Conservation (phyloP, 2,113 vertebrate species). For the Vireo altiloquus region DNA sequence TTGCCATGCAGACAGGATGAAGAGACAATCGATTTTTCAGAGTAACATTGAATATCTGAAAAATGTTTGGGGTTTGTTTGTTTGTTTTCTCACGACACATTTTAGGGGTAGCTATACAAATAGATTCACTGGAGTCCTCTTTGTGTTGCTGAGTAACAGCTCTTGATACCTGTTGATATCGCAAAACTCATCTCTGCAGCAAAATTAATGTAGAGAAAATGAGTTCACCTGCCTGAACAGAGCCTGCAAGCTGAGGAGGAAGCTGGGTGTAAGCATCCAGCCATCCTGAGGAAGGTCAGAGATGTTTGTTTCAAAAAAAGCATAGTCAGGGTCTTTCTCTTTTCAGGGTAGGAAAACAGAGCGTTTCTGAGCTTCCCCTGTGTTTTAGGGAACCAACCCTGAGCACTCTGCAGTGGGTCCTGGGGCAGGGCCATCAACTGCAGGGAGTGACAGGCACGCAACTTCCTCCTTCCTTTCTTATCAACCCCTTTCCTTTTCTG, state of each 20-base stretch:
- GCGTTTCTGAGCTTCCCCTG: background rate
- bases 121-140: background rate
- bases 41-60: background rate
- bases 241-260: background rate
- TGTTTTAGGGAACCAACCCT: background rate
- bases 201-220: background rate
- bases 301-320: background rate
- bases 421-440: background rate
- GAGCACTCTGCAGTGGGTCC: rapidly evolving
- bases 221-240: background rate
- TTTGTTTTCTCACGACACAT: rapidly evolving
- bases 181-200: background rate
- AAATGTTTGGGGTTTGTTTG: background rate
- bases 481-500: background rate
- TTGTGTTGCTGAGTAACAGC: background rate
- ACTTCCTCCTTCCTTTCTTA: background rate
- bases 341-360: background rate
- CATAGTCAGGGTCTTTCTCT: background rate
- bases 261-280: background rate
- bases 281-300: background rate
- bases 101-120: background rate
- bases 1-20: background rate
- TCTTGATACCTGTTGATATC: background rate
- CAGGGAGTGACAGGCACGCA: rapidly evolving
- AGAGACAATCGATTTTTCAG: background rate